phyloP scores from a whole-genome alignment of 2,113 vertebrate genomes.

The Pelvicachromis taeniatus region DNA sequence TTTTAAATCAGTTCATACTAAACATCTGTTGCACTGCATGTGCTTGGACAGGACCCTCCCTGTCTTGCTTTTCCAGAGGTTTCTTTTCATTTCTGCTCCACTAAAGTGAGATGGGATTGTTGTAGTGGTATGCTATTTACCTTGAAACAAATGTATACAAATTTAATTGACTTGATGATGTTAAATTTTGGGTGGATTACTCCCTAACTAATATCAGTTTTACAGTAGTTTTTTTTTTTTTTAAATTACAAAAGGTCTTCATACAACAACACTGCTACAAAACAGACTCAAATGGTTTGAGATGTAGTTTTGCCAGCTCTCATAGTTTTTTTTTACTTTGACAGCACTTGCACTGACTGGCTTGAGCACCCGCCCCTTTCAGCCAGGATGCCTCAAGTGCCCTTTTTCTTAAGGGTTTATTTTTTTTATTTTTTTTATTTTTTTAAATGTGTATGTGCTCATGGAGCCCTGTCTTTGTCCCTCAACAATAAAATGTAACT shows the following conservation, averaged over 20 bases:
- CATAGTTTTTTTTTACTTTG: too few relatives aligned
- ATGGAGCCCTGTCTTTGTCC: too few relatives aligned
- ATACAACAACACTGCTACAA: neutral
- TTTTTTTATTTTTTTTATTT: too few relatives aligned
- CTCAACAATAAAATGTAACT: too few relatives aligned
- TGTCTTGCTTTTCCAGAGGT: neutral
- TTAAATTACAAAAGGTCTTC: neutral
- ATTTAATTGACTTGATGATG: neutral
- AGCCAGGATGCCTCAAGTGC: too few relatives aligned
- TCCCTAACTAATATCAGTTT: neutral
- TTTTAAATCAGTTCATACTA: neutral
- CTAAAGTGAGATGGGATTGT: neutral
- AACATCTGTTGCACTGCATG: neutral
- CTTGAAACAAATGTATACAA: neutral
- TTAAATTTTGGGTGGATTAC: neutral
- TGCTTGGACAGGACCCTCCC: neutral
- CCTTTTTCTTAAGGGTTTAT: too few relatives aligned
- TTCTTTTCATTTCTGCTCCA: neutral
- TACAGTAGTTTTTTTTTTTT: neutral
- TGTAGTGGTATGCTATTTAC: neutral
- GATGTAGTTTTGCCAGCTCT: neutral
- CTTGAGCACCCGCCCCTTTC: too few relatives aligned
- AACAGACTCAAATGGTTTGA: neutral
- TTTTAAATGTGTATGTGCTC: too few relatives aligned
- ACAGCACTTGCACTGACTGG: neutral